Evolutionary conservation across 2,797 vertebrate species (phyloP), one percentile per base, ranked within the genome.

Genomic region (Calcarius lapponicus): DNA sequence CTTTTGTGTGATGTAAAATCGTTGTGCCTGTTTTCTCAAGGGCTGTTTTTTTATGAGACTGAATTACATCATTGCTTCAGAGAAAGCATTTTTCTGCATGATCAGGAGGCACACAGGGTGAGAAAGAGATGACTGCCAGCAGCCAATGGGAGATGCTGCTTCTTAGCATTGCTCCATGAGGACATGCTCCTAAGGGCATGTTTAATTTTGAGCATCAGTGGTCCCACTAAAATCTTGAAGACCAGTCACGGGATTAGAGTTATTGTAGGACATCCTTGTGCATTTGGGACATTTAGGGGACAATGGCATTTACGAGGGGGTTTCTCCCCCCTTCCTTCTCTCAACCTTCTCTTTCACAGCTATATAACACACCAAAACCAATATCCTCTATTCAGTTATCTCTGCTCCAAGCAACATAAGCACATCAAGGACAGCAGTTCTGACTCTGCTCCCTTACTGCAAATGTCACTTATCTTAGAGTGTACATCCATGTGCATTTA

Each of bases 61-160:
- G 90, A 92, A 91, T 96, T 90, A 96, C 91, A 96, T 92, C 89
- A 94, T 8, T 76, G 60, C 73, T 92, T 86, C 66, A 92, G 85
- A 86, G 54, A 93, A 75, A 86, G 67, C 34, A 79, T 94, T 95
- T 93, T 92, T 93, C 89, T 84, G 76, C 64, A n/a, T 34, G 90
- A 80, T 88, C 72, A 84, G 38, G 58, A 93, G 60, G 67, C 45
- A 91, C 56, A 40, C 20, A 75, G 56, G 56, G 47, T 70, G 88
- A 94, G 80, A 86, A 83, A 92, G 57, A 88, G 69, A 92, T 79
- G 51, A 73, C 88, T 66, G 62, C 11, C 74, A 91, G 73, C 36
- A 81, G 79, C 51, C 88, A 90, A 34, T 65, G 64, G 48, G 70
- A 86, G 53, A 53, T 70, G 36, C 34, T 95, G 50, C 72, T 86